Conservation (phyloP, 2,113 vertebrate genomes). For the Myotis davidii region DNA sequence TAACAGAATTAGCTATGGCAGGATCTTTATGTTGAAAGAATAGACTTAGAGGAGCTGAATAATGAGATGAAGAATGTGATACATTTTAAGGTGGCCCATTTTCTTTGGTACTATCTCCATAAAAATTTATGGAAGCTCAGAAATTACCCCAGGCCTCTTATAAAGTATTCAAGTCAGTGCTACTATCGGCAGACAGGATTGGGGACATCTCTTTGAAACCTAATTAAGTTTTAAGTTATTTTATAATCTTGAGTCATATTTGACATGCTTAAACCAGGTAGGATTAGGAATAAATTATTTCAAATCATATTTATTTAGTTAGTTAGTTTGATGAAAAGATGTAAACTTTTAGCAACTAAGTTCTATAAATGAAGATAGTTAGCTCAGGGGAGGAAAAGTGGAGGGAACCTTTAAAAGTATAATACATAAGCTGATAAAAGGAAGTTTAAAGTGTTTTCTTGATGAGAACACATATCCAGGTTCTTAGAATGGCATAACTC, state of each 20-base stretch:
- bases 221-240: slow-evolving; percentile 19
- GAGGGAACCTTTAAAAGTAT: not conserved
- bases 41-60: not conserved
- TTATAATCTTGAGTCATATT: slow-evolving; percentile 28
- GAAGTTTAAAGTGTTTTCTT: slow-evolving; percentile 16
- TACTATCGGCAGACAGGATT: not conserved
- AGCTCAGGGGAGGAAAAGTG: not conserved
- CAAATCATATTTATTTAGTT: not conserved
- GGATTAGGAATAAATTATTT: not conserved
- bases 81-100: not conserved
- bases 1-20: slow-evolving; percentile 27
- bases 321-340: slow-evolving; percentile 15
- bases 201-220: not conserved
- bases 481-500: not conserved
- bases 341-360: not conserved
- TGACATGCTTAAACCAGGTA: slow-evolving; percentile 27
- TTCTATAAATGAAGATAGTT: not conserved
- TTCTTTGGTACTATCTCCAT: not conserved
- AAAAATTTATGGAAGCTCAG: not conserved
- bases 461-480: not conserved
- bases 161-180: not conserved
- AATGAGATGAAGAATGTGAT: not conserved
- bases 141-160: not conserved
- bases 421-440: slow-evolving; percentile 3
- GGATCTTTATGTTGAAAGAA: not conserved